A percentile compares a stretch with the other conserved stretches of the same genome.
Conservation (phyloP, 2,797 vertebrate species). For the Pelochelys cantorii region DNA sequence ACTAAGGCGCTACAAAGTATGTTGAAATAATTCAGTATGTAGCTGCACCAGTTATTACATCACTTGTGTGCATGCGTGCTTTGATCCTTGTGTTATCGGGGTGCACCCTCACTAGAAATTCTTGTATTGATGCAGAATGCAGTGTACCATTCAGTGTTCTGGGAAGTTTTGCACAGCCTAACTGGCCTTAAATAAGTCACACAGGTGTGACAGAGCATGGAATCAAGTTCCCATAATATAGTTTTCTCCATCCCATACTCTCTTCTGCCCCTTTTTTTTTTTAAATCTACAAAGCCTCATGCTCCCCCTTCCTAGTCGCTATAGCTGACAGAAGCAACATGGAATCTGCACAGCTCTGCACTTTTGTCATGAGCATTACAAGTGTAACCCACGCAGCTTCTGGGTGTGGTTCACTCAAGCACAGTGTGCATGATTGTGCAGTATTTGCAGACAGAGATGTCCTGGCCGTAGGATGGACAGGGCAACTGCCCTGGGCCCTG, state of each 20-base stretch:
- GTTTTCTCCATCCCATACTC: background rate
- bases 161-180: background rate
- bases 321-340: too few relatives aligned
- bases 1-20: conserved; percentile 28
- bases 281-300: too few relatives aligned
- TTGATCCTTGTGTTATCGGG: background rate
- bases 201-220: background rate
- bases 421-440: background rate
- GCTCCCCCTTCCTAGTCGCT: too few relatives aligned
- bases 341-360: background rate
- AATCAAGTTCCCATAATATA: background rate
- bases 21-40: background rate
- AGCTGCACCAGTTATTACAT: background rate
- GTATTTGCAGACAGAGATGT: background rate
- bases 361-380: background rate
- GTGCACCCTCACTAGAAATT: background rate
- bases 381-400: too few relatives aligned
- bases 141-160: background rate
- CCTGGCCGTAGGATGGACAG: too few relatives aligned
- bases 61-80: background rate
- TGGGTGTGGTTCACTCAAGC: background rate
- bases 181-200: background rate
- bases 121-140: background rate
- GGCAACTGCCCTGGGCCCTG: too few relatives aligned
- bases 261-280: background rate